Conservation (phyloP, 1,140 invertebrate genomes). For the Carposina sasakii region DNA sequence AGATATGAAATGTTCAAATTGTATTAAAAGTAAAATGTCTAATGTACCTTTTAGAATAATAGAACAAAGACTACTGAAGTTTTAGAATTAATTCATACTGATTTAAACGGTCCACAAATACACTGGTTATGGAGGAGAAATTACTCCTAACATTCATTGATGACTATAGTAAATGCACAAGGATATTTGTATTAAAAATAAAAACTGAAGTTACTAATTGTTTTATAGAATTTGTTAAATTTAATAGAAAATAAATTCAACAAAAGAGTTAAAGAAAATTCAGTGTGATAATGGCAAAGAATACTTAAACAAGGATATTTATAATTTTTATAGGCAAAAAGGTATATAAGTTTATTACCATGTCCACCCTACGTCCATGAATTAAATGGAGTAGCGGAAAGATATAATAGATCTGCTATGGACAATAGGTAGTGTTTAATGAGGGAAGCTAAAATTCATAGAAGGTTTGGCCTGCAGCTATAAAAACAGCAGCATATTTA, state of each 20-base stretch:
- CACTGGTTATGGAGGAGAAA: constrained; percentile 36
- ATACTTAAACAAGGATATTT: constrained; percentile 43
- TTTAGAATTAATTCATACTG: constrained; percentile 45
- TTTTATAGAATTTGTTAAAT: constrained; percentile 41
- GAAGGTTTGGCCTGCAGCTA: constrained; percentile 42
- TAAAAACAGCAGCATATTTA: constrained; percentile 31
- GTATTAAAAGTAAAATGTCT: constrained; percentile 36
- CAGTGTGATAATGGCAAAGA: constrained; percentile 57
- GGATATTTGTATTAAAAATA: constrained; percentile 40
- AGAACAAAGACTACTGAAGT: constrained; percentile 36
- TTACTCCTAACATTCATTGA: constrained; percentile 39
- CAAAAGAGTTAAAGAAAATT: constrained; percentile 36
- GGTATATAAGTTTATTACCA: constrained; percentile 37
- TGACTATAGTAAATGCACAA: constrained; percentile 47
- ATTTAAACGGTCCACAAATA: constrained; percentile 48
- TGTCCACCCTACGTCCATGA: constrained; percentile 52
- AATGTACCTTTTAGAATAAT: constrained; percentile 56
- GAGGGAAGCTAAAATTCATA: constrained; percentile 34
- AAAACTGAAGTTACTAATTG: constrained; percentile 36
- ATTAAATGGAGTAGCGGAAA: constrained; percentile 50
- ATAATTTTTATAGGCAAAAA: constrained; percentile 39
- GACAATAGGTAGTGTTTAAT: constrained; percentile 34
- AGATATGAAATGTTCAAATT: constrained; percentile 32
- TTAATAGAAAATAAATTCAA: constrained; percentile 40
- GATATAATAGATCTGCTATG: constrained; percentile 43